phyloP scores from a whole-genome alignment of 2,888 invertebrate genomes.

The Timema podura region DNA sequence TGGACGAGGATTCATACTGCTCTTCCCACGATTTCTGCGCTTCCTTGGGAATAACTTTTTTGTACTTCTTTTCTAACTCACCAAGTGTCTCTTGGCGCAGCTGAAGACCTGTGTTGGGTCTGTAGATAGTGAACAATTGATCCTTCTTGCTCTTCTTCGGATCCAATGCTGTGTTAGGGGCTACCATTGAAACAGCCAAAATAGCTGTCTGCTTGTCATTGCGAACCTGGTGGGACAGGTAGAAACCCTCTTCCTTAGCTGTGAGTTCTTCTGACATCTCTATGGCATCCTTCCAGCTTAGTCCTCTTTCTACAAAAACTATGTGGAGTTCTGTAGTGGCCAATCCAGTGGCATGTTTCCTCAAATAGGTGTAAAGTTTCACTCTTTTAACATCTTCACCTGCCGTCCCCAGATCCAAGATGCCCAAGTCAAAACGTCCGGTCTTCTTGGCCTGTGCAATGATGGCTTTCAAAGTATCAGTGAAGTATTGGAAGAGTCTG shows the following conservation, averaged over 20 bases:
- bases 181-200: slow-evolving; percentile 65
- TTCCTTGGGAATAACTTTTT: slow-evolving; percentile 67
- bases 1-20: slow-evolving; percentile 80
- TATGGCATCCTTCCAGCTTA: slow-evolving; percentile 87
- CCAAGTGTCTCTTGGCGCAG: slow-evolving; percentile 78
- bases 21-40: slow-evolving; percentile 88
- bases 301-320: slow-evolving; percentile 87
- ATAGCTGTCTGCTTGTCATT: slow-evolving; percentile 85
- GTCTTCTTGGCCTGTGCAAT: slow-evolving; percentile 89
- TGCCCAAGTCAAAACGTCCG: slow-evolving; percentile 93
- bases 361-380: slow-evolving; percentile 75
- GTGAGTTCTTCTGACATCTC: slow-evolving; percentile 72
- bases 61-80: slow-evolving; percentile 91
- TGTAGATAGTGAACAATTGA: slow-evolving; percentile 43
- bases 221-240: slow-evolving; percentile 77
- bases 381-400: slow-evolving; percentile 88
- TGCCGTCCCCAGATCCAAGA: slow-evolving; percentile 84
- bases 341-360: slow-evolving; percentile 85
- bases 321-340: slow-evolving; percentile 92
- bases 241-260: slow-evolving; percentile 85
- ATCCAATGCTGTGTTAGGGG: slow-evolving; percentile 38
- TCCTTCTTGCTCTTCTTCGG: slow-evolving; percentile 51
- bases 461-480: slow-evolving; percentile 88
- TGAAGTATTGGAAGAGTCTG: slow-evolving; percentile 94
- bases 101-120: slow-evolving; percentile 91